Base-by-base conservation (phyloP, 2,113 vertebrate species). In the Anguilla japonica region DNA sequence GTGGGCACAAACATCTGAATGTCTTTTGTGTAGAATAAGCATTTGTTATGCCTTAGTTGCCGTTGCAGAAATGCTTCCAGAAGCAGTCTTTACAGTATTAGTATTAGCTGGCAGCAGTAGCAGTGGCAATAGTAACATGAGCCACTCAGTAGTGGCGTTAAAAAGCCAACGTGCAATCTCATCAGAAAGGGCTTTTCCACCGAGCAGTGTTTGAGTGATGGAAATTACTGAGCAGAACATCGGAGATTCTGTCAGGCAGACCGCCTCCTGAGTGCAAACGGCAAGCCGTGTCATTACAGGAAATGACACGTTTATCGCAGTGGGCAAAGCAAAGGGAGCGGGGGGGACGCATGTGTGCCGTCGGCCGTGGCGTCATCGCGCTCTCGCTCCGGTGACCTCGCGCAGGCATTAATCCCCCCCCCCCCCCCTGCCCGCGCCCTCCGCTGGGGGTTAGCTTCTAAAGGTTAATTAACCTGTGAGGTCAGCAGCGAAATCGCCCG, bases 231-330 rank as follows among this genome's bases (percentile, higher is more conserved):
- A 78, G 41, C 41, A 22, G 67, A 41, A 78, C 40, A 46, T 14
- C 63, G 13, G 63, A 50, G 63, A 43, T 40, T 5, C n/a, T 41
- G 14, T 29, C 63, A 63, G 16, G 29, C 43, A 7, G 84, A 41
- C 43, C n/a, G 0, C 29, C 67, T 71, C 75, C 41, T n/a, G 3
- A 43, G 3, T 14, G 63, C 81, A 71, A 71, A 67, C 14, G 11
- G 34, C 29, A 50, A 79, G 41, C 85, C n/a, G 39, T 80, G 50
- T 89, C 85, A 63, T 79, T 80, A 63, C 86, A 84, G 84, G 81
- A 86, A 89, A 84, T 81, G 78, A 86, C 41, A 53, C 13, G 39
- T 41, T 5, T 53, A 56, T 56, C 34, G 56, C 79, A 6, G 43
- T 20, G 20, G 14, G 50, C n/a, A 50, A 50, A 82, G 50, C n/a